These are phyloP conservation scores for Auanema freiburgensis DNA, from an alignment of 2,888 invertebrate species.

Conservation along the genomic window DNA sequence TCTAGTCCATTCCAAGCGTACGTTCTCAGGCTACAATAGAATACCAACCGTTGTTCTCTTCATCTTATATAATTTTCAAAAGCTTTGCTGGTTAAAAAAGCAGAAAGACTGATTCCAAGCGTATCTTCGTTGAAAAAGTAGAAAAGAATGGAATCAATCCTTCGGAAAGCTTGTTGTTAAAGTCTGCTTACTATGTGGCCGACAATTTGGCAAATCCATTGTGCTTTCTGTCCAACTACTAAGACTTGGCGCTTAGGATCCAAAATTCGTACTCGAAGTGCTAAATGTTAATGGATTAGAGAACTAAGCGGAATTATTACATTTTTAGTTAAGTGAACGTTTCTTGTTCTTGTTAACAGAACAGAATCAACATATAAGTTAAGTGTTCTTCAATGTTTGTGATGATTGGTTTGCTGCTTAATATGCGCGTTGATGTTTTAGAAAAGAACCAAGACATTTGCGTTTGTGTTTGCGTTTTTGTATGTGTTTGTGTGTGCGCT, in stretches of 20 bases:
- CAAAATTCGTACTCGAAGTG: slow-evolving; percentile 56
- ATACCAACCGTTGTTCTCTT: slow-evolving; percentile 1
- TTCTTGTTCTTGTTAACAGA: background rate
- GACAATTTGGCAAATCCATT: slow-evolving; percentile 56
- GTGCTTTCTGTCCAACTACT: slow-evolving; percentile 48
- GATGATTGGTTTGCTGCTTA: too few relatives aligned
- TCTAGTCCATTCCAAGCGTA: slow-evolving; percentile 77
- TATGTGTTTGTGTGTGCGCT: slow-evolving; percentile 2
- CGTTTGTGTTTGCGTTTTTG: background rate
- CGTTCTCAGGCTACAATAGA: slow-evolving; percentile 40
- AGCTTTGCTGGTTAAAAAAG: slow-evolving; percentile 1
- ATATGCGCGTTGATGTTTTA: too few relatives aligned
- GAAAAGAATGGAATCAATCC: background rate
- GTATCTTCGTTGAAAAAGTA: background rate
- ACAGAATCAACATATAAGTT: slow-evolving; percentile 2
- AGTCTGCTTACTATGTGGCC: slow-evolving; percentile 38
- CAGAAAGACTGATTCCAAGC: background rate
- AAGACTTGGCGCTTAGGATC: slow-evolving; percentile 56
- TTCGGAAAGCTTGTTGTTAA: background rate
- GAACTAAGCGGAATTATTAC: background rate
- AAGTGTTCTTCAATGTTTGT: too few relatives aligned
- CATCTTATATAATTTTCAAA: background rate
- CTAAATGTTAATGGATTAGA: slow-evolving; percentile 23
- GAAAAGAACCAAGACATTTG: too few relatives aligned
- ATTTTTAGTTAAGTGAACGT: background rate